Base-by-base conservation (phyloP, 1,140 invertebrate species). In the Schlechtendalia chinensis region DNA sequence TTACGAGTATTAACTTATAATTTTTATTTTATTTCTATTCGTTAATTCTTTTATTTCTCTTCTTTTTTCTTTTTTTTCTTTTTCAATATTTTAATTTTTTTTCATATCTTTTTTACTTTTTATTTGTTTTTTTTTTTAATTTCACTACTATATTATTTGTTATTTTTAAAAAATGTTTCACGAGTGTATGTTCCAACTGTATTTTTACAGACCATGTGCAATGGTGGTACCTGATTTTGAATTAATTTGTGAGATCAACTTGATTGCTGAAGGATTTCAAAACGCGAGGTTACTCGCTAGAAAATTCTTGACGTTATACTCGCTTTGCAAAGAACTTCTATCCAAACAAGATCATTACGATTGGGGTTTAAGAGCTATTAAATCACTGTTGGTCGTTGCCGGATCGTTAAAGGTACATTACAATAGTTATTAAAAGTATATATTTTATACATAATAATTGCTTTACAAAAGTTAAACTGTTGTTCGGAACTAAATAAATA, bases 271-370 rank as follows among this genome's bases (percentile, higher is more conserved):
- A 87, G 95, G 94, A 47, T 96, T 97, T 85, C 90, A 95, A 83
- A 94, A 96, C 82, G 94, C 94, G 12, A 89, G 93, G 83, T 85
- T 94, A 1, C 86, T 96, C 50, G 94, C 94, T n/a, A 88, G 94
- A 81, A 97, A 96, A 86, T 96, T 97, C 85, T 95, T 96, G 82
- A 96, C 95, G 0, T 87, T 96, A 0, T 97, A 96, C 85, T 94
- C 91, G 0, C 86, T 97, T 71, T 97, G 95, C 86, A 91, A 90
- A 82, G 95, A 96, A 85, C 86, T 96, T 61, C 86, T 97, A 1
- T 96, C 94, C 4, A 96, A 96, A 86, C 95, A 97, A 85, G 95
- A 96, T 85, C 95, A 97, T 85, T 97, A 97, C 83, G 95, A 97
- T 88, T 97, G 95, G 95, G 95, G 95, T 59, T 86, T 97, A 39